Percentiles rank a stretch among this genome's conserved stretches.
These are phyloP conservation scores for Ostrea denselamellosa DNA, from an alignment of 1,140 invertebrate species.

Conservation along the genomic window DNA sequence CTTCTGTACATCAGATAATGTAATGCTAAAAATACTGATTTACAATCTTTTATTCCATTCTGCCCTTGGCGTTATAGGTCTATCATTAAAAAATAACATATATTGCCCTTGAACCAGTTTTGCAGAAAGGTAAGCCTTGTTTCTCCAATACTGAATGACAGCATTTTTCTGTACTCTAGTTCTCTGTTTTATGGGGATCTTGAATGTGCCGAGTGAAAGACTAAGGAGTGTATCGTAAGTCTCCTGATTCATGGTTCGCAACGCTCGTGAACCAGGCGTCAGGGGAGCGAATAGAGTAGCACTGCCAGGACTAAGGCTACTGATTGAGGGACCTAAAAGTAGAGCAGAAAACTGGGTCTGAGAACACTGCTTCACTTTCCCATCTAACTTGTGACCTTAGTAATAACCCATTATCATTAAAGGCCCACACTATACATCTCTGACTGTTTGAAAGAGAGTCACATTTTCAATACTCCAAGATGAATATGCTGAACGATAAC, in stretches of 20 bases:
- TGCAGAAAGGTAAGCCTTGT: neutral
- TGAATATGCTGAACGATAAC: neutral
- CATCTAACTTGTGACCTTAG: neutral
- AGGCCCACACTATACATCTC: neutral
- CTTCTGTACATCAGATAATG: neutral
- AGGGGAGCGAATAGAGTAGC: neutral
- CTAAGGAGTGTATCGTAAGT: slow-evolving; percentile 24
- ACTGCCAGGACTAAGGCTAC: slow-evolving; percentile 2
- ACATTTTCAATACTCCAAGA: neutral
- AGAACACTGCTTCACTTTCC: slow-evolving; percentile 16
- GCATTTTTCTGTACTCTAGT: slow-evolving; percentile 38
- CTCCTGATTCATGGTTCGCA: slow-evolving; percentile 37
- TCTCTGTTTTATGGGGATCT: slow-evolving; percentile 25
- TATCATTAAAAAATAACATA: slow-evolving; percentile 26
- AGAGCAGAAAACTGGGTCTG: neutral
- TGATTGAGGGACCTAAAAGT: neutral
- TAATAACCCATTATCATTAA: neutral
- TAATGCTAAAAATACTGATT: neutral
- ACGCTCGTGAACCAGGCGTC: slow-evolving; percentile 16
- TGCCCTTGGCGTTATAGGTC: neutral
- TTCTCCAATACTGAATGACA: slow-evolving; percentile 44
- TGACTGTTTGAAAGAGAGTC: neutral
- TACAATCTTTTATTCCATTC: neutral
- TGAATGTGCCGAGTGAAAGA: slow-evolving; percentile 31
- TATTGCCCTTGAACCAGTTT: neutral